Conservation (phyloP, 2,888 invertebrate species). For the Balanococcus diminutus region DNA sequence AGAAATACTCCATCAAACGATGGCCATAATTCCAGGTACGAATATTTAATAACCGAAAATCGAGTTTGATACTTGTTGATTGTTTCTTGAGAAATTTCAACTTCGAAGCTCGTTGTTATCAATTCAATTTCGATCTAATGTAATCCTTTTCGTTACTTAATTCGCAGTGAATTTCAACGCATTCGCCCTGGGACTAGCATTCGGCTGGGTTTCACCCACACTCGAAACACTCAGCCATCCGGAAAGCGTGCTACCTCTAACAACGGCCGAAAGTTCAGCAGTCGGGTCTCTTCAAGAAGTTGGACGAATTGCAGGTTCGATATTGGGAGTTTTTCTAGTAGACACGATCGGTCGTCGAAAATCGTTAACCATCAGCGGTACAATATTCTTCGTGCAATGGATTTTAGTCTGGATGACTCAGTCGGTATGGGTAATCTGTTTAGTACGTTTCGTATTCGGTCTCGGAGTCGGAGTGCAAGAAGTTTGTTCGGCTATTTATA, state of each 20-base stretch:
- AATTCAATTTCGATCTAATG: too few species aligned
- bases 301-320: neutral
- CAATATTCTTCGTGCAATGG: neutral
- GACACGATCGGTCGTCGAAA: slow-evolving; percentile 22
- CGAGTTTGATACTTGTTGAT: too few species aligned
- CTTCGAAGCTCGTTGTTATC: too few species aligned
- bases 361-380: neutral
- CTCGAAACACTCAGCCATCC: neutral
- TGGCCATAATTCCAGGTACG: slow-evolving; percentile 38
- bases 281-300: slow-evolving; percentile 13
- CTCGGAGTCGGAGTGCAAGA: slow-evolving; percentile 58
- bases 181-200: slow-evolving; percentile 9
- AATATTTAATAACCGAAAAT: too few species aligned
- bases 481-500: slow-evolving; percentile 57
- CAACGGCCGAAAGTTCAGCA: neutral
- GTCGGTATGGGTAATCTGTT: slow-evolving; percentile 52
- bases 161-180: slow-evolving; percentile 42
- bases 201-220: slow-evolving; percentile 48
- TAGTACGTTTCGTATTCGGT: slow-evolving; percentile 57
- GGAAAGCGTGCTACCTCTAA: slow-evolving; percentile 2
- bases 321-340: neutral
- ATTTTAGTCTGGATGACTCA: neutral
- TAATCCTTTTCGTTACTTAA: too few species aligned
- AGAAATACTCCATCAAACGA: slow-evolving; percentile 23
- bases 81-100: too few species aligned